Percentiles rank a stretch among this genome's conserved stretches.
Conservation (phyloP, 1,140 invertebrate species). For the Scaptomyza hsui region DNA sequence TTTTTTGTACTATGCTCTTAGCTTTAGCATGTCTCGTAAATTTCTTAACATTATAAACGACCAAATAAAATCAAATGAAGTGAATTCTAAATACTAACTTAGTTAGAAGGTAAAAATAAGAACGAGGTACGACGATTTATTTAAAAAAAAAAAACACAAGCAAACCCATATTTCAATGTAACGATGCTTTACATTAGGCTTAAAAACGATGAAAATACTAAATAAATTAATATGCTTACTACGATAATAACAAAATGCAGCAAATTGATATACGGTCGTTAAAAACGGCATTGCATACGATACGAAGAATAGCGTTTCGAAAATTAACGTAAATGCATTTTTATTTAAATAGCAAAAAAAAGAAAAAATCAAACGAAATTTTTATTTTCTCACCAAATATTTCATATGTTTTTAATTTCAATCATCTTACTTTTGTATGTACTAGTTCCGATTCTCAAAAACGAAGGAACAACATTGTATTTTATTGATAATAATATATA, state of each 20-base stretch:
- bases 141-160: background rate
- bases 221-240: conserved; percentile 43
- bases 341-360: conserved; percentile 58
- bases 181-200: conserved; percentile 68
- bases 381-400: conserved; percentile 40
- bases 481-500: conserved; percentile 16
- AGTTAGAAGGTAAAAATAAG: conserved; percentile 18
- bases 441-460: conserved; percentile 48
- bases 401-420: conserved; percentile 39
- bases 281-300: conserved; percentile 8
- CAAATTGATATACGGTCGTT: conserved; percentile 48
- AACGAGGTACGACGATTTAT: conserved; percentile 25
- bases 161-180: conserved; percentile 1
- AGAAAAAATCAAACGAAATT: conserved; percentile 29
- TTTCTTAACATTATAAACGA: conserved; percentile 57
- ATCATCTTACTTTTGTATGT: conserved; percentile 44
- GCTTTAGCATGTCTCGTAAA: conserved; percentile 42
- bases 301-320: conserved; percentile 45
- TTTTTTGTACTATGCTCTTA: conserved; percentile 50
- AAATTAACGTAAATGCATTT: conserved; percentile 69
- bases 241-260: conserved; percentile 58
- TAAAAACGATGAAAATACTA: conserved; percentile 47
- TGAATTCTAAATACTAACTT: conserved; percentile 60
- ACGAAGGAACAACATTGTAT: conserved; percentile 6
- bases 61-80: conserved; percentile 50